Percentiles rank a stretch among this genome's conserved stretches.
These are phyloP conservation scores for Himalopsyche japonica DNA, from an alignment of 2,888 invertebrate genomes.

Conservation along the genomic window DNA sequence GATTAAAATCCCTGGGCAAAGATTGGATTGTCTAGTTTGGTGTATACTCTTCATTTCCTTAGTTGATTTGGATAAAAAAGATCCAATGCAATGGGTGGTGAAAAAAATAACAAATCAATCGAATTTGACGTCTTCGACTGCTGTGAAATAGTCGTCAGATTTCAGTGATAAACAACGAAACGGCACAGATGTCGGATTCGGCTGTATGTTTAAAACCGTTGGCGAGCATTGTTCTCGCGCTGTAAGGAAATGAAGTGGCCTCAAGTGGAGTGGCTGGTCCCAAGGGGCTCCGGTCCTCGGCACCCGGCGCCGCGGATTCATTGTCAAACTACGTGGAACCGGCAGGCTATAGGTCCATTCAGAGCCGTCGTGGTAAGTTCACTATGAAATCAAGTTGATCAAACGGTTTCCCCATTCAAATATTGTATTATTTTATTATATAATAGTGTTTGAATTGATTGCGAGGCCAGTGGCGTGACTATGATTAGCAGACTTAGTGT, in stretches of 20 bases:
- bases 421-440: neutral
- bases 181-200: neutral
- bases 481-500: too few relatives aligned
- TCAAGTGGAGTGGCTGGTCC: neutral
- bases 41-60: too few relatives aligned
- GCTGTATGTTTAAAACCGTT: neutral
- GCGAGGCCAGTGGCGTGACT: too few relatives aligned
- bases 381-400: neutral
- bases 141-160: neutral
- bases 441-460: too few relatives aligned
- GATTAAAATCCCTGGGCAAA: too few relatives aligned
- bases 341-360: neutral
- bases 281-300: neutral
- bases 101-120: too few relatives aligned
- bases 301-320: neutral
- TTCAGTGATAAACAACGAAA: neutral
- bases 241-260: neutral
- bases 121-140: neutral
- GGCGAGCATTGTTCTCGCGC: neutral
- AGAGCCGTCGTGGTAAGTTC: neutral
- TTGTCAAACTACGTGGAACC: neutral
- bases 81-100: too few relatives aligned
- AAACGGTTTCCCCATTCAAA: neutral
- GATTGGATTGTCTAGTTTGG: too few relatives aligned
- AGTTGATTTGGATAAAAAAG: too few relatives aligned